These are phyloP conservation scores for Ylistrum balloti DNA, from an alignment of 1,140 invertebrate species.

Conservation along the genomic window DNA sequence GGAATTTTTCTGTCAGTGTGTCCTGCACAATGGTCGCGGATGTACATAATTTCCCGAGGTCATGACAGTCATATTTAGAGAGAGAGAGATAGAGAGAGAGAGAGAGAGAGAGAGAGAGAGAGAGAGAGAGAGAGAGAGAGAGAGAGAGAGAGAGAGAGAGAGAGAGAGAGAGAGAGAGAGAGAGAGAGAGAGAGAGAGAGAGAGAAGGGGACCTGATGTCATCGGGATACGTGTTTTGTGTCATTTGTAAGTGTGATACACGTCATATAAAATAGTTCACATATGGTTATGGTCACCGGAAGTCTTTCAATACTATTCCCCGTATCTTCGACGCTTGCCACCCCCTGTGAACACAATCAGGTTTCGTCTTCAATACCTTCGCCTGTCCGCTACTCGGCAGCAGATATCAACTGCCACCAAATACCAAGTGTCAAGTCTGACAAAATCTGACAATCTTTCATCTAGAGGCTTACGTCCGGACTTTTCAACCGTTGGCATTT, in stretches of 20 bases:
- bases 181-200: too few species aligned
- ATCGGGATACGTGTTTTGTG: neutral
- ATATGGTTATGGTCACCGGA: neutral
- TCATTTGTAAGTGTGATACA: neutral
- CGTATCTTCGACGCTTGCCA: neutral
- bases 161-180: too few species aligned
- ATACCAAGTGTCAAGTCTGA: slow-evolving; percentile 15
- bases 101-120: too few species aligned
- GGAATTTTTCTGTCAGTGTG: too few species aligned
- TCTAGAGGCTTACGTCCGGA: neutral
- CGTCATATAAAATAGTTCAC: neutral
- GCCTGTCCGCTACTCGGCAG: neutral
- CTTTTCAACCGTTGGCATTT: neutral
- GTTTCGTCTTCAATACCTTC: neutral
- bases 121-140: too few species aligned
- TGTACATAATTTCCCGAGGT: too few species aligned
- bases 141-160: too few species aligned
- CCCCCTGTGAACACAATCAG: neutral
- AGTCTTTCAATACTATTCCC: neutral
- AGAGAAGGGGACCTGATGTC: neutral
- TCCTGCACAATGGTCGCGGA: too few species aligned
- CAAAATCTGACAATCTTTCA: slow-evolving; percentile 39
- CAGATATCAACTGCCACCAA: neutral
- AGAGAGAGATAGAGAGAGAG: too few species aligned
- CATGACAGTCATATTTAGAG: too few species aligned